Evolutionary conservation across 2,113 vertebrate genomes (phyloP).

Genomic region (Corydoras maculifer): DNA sequence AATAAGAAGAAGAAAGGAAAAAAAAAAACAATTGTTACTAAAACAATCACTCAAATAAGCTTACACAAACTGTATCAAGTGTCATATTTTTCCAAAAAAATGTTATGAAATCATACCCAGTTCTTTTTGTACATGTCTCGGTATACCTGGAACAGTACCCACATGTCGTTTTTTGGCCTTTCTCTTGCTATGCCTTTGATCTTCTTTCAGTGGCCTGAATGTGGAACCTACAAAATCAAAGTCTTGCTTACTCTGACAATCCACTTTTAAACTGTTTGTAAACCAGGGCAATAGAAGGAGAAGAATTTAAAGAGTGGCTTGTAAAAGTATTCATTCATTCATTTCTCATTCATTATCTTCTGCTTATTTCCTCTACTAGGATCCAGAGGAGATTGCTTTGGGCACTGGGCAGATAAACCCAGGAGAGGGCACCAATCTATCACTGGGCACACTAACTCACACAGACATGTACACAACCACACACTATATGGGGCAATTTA

Average conservation of each 20-base stretch:
- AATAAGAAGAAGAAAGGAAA: neutral
- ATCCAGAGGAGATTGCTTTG: too few species aligned
- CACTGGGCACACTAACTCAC: too few species aligned
- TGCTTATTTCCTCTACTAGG: too few species aligned
- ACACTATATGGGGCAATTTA: too few species aligned
- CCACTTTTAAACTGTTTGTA: too few species aligned
- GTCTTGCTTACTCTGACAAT: neutral
- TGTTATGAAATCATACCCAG: conserved; percentile 66
- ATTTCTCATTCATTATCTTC: too few species aligned
- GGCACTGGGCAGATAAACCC: too few species aligned
- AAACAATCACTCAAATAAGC: neutral
- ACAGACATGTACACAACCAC: too few species aligned
- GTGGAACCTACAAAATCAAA: conserved; percentile 57
- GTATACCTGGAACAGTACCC: conserved; percentile 75
- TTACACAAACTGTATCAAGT: neutral
- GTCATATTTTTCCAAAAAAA: neutral
- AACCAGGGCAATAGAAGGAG: too few species aligned
- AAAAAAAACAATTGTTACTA: neutral
- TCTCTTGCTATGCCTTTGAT: conserved; percentile 54
- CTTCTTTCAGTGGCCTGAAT: conserved; percentile 65
- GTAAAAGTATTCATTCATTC: too few species aligned
- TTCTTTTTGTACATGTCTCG: conserved; percentile 85
- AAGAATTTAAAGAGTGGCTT: too few species aligned
- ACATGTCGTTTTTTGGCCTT: conserved; percentile 67
- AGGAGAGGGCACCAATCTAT: too few species aligned